Conservation (phyloP, 1,140 invertebrate genomes). For the Glomeris maerens region DNA sequence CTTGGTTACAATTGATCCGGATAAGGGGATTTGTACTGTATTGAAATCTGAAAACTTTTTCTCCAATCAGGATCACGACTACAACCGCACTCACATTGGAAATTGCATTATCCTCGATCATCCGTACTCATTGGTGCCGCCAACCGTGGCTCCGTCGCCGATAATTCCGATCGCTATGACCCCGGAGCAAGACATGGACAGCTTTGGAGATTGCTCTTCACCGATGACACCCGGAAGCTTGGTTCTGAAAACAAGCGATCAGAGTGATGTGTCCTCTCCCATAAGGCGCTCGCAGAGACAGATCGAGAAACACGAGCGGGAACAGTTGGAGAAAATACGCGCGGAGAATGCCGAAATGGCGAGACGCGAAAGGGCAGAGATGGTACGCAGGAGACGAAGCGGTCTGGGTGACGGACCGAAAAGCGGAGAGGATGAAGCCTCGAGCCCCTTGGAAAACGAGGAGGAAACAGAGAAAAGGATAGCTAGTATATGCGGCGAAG, state of each 20-base stretch:
- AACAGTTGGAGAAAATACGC: constrained; percentile 26
- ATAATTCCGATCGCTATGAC: neutral
- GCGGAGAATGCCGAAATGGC: constrained; percentile 28
- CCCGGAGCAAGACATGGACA: too few species aligned
- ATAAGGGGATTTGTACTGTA: too few species aligned
- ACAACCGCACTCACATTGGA: too few species aligned
- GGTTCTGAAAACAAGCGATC: too few species aligned
- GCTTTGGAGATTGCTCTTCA: neutral
- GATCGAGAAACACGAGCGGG: constrained; percentile 27
- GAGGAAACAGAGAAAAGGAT: constrained; percentile 9
- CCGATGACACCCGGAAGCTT: neutral
- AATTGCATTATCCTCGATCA: too few species aligned
- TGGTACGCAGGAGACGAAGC: neutral
- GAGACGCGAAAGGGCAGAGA: constrained; percentile 8
- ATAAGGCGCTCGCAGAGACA: constrained; percentile 28
- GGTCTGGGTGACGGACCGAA: neutral
- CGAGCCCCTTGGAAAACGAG: constrained; percentile 5
- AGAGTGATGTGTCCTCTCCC: constrained; percentile 18
- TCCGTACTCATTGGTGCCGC: too few species aligned
- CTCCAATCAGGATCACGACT: too few species aligned
- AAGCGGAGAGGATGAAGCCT: neutral
- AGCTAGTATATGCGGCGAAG: constrained; percentile 8
- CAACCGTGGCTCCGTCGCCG: neutral
- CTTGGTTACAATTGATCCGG: too few species aligned
- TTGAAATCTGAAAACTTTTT: too few species aligned